A percentile compares a stretch with the other conserved stretches of the same genome.
phyloP scores from a whole-genome alignment of 2,797 vertebrate genomes.

The Columba guinea region DNA sequence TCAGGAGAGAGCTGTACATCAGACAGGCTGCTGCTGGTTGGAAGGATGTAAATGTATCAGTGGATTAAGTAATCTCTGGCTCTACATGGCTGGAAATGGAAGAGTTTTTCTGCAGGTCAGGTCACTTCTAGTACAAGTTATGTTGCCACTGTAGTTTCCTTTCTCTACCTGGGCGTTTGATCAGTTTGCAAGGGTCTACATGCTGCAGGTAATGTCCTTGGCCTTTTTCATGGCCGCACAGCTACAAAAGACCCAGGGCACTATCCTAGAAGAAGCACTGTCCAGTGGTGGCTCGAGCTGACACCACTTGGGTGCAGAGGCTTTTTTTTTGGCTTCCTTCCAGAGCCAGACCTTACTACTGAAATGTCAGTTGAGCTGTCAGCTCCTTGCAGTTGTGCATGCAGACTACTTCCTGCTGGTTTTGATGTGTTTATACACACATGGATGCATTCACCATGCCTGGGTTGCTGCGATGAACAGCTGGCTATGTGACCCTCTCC shows the following conservation, averaged over 20 bases:
- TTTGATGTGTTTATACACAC: rapidly evolving
- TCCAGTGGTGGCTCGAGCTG: neutral
- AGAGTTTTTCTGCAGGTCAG: neutral
- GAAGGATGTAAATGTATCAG: neutral
- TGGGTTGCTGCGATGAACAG: rapidly evolving
- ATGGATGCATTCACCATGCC: rapidly evolving
- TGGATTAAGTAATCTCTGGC: neutral
- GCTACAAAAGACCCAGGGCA: neutral
- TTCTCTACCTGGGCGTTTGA: neutral
- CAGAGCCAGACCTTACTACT: neutral
- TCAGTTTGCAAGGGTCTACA: neutral
- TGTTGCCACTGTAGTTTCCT: neutral
- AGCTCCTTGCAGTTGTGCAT: neutral
- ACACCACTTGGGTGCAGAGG: neutral
- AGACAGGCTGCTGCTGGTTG: neutral
- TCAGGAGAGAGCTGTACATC: neutral
- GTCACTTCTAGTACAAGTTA: neutral
- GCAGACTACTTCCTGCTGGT: rapidly evolving
- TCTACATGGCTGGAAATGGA: neutral
- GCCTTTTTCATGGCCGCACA: neutral
- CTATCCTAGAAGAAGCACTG: neutral
- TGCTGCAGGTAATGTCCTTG: neutral
- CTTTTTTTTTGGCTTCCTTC: neutral
- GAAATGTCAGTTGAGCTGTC: neutral
- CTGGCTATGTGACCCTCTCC: neutral